phyloP scores from a whole-genome alignment of 2,797 vertebrate species.

The Prunella strophiata region DNA sequence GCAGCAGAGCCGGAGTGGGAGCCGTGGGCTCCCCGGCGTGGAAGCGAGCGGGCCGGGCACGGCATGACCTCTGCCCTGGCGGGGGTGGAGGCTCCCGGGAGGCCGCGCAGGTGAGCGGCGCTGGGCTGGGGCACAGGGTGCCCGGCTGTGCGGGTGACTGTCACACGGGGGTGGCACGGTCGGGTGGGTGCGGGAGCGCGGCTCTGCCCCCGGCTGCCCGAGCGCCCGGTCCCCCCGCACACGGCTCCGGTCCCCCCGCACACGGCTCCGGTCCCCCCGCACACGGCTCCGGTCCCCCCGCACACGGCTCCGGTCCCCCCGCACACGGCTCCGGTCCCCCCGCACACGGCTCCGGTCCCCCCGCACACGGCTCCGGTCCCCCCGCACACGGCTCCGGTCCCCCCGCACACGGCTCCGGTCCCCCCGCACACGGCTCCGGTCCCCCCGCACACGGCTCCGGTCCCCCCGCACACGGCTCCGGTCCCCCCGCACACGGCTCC shows the following conservation, averaged over 20 bases:
- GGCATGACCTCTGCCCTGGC: accelerated
- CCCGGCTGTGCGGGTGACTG: accelerated
- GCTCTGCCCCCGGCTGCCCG: not conserved
- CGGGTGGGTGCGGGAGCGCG: not conserved
- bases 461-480: not conserved
- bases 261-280: not conserved
- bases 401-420: too few relatives aligned
- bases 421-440: too few relatives aligned
- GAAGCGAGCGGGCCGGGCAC: not conserved
- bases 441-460: too few relatives aligned
- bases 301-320: too few relatives aligned
- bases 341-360: too few relatives aligned
- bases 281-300: too few relatives aligned
- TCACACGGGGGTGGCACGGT: accelerated
- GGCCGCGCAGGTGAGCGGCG: not conserved
- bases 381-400: too few relatives aligned
- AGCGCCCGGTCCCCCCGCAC: too few relatives aligned
- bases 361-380: not conserved
- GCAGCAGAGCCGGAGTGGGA: not conserved
- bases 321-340: too few relatives aligned
- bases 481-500: too few relatives aligned
- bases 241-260: too few relatives aligned
- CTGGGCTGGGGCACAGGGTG: not conserved
- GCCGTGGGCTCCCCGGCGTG: not conserved
- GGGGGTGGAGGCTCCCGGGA: not conserved